Evolutionary conservation across 2,888 invertebrate genomes (phyloP).

Genomic region (Deilephila elpenor): DNA sequence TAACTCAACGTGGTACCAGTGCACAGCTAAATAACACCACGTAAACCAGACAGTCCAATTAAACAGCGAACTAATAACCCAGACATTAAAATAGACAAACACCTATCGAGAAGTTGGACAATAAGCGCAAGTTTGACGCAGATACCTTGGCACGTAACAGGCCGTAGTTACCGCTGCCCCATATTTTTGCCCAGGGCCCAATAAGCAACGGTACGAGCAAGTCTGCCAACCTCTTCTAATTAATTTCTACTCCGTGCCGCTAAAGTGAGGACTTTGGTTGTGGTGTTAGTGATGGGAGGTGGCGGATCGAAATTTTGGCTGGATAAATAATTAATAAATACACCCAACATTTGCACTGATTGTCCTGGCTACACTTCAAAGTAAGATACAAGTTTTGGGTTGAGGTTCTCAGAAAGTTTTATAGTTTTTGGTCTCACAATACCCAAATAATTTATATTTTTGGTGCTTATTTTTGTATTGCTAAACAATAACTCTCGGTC

Average conservation of each 20-base stretch:
- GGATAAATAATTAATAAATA: not conserved
- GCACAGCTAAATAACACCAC: not conserved
- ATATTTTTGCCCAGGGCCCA: constrained; percentile 79
- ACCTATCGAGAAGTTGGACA: constrained; percentile 17
- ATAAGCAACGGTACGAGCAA: constrained; percentile 74
- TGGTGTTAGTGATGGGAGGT: constrained; percentile 44
- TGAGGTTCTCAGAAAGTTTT: no score
- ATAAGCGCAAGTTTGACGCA: constrained; percentile 22
- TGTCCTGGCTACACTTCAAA: no score
- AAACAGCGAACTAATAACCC: constrained; percentile 11
- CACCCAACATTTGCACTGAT: no score
- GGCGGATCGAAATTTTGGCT: not conserved
- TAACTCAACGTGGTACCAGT: no score
- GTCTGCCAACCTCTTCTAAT: constrained; percentile 81
- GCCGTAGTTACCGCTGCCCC: constrained; percentile 63
- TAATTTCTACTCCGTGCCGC: constrained; percentile 79
- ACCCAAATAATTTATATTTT: no score
- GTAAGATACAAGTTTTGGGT: no score
- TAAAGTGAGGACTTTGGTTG: constrained; percentile 59
- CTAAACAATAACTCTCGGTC: no score
- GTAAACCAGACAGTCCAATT: not conserved
- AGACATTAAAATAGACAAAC: constrained; percentile 22
- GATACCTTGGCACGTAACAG: constrained; percentile 42
- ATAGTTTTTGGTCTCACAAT: no score
- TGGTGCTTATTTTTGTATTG: no score